These are phyloP conservation scores for Dolichomitus sp. DNA, from an alignment of 2,888 invertebrate species.

Conservation along the genomic window DNA sequence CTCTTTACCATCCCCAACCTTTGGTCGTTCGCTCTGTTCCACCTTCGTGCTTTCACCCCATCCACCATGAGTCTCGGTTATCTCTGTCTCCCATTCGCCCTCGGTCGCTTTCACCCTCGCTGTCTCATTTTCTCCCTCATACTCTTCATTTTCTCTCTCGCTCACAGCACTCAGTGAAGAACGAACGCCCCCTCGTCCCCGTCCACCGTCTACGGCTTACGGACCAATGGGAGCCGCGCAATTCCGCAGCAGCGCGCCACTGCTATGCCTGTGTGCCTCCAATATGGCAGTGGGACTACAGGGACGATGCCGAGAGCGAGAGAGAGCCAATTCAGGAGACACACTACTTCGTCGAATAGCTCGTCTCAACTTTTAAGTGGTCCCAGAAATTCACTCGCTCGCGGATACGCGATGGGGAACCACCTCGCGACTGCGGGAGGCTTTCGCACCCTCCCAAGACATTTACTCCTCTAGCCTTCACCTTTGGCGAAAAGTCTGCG, in stretches of 20 bases:
- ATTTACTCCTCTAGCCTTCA: constrained; percentile 38
- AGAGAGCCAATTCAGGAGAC: constrained; percentile 35
- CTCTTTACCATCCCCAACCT: constrained; percentile 40
- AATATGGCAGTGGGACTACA: constrained; percentile 82
- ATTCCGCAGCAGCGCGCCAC: constrained; percentile 61
- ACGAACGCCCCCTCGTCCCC: constrained; percentile 66
- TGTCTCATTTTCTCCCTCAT: constrained; percentile 5
- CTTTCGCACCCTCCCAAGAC: constrained; percentile 27
- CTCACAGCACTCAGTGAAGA: constrained; percentile 44
- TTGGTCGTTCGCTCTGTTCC: constrained; percentile 64
- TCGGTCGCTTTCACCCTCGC: constrained; percentile 56
- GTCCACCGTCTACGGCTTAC: constrained; percentile 75
- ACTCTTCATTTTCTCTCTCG: constrained; percentile 21
- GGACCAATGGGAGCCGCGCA: constrained; percentile 75
- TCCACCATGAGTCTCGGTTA: constrained; percentile 26
- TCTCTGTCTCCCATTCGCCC: constrained; percentile 52
- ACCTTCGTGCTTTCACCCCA: constrained; percentile 34
- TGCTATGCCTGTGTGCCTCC: constrained; percentile 72
- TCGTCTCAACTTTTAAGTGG: constrained; percentile 77
- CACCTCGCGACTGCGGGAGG: background rate
- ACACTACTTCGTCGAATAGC: constrained; percentile 72
- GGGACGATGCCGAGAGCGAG: constrained; percentile 36
- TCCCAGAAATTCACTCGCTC: constrained; percentile 66
- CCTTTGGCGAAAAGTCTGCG: constrained; percentile 20
- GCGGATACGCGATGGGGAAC: constrained; percentile 49